phyloP scores from a whole-genome alignment of 2,113 vertebrate genomes.

The Oceanites oceanicus region DNA sequence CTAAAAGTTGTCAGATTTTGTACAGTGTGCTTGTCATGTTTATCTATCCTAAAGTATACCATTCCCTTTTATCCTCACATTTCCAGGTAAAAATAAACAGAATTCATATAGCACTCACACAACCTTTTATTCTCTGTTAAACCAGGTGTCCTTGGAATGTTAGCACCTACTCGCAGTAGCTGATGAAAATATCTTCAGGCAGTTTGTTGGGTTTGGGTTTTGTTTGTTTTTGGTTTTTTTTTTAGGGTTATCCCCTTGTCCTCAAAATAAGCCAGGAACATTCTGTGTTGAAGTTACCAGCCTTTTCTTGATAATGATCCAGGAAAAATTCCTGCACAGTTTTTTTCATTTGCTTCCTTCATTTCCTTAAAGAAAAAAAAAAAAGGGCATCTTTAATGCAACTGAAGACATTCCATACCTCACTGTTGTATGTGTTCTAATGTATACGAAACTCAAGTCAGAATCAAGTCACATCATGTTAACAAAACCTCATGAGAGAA shows the following conservation, averaged over 20 bases:
- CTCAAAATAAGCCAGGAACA: constrained; percentile 69
- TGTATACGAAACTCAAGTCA: not conserved
- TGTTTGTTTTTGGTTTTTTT: constrained; percentile 47
- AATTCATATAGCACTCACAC: not conserved
- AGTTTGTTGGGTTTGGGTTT: not conserved
- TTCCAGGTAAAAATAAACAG: not conserved
- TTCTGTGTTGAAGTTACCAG: constrained; percentile 75
- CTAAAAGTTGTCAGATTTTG: not conserved
- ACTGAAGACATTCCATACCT: not conserved
- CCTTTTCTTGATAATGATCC: constrained; percentile 68
- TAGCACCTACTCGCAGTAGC: constrained; percentile 55
- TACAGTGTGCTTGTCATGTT: not conserved
- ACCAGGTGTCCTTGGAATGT: not conserved
- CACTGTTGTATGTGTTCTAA: not conserved
- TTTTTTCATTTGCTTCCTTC: constrained; percentile 74
- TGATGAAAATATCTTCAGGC: constrained; percentile 77
- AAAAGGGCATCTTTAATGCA: not conserved
- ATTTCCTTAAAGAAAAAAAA: not conserved
- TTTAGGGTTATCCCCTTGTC: constrained; percentile 74
- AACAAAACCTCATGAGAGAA: not conserved
- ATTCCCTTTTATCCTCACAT: not conserved
- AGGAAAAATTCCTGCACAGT: constrained; percentile 69
- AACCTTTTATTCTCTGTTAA: not conserved
- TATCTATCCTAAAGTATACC: not conserved
- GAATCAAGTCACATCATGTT: not conserved